A percentile compares a stretch with the other conserved stretches of the same genome.
Conservation (phyloP, 1,140 invertebrate species). For the Megalopta genalis region DNA sequence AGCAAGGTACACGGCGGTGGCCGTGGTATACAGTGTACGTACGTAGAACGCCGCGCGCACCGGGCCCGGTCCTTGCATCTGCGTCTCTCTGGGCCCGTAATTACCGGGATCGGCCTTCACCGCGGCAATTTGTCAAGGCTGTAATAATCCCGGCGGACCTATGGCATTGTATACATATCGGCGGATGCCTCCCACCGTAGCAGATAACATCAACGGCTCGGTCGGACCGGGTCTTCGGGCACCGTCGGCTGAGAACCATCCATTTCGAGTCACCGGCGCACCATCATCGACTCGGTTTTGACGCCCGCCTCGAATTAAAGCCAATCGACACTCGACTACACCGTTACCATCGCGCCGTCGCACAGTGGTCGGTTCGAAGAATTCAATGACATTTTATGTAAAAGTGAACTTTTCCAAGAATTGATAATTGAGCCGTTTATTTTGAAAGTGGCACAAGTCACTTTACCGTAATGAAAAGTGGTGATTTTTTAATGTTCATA, state of each 20-base stretch:
- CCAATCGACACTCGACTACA: slow-evolving; percentile 58
- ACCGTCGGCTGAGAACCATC: slow-evolving; percentile 67
- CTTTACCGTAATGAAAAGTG: too few relatives aligned
- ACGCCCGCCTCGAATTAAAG: slow-evolving; percentile 73
- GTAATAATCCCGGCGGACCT: slow-evolving; percentile 75
- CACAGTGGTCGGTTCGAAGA: too few relatives aligned
- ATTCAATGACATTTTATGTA: too few relatives aligned
- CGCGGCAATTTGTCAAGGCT: slow-evolving; percentile 80
- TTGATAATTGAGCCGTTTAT: too few relatives aligned
- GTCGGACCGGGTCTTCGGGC: slow-evolving; percentile 43
- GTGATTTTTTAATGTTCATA: too few relatives aligned
- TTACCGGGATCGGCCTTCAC: slow-evolving; percentile 78
- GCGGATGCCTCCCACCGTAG: slow-evolving; percentile 71
- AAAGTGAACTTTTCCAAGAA: too few relatives aligned
- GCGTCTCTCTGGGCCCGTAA: slow-evolving; percentile 72
- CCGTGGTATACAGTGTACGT: too few relatives aligned
- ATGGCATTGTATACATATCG: slow-evolving; percentile 77
- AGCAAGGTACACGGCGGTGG: slow-evolving; percentile 4
- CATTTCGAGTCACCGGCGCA: slow-evolving; percentile 67
- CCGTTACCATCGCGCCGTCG: slow-evolving; percentile 3
- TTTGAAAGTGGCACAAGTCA: too few relatives aligned
- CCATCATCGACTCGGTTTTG: slow-evolving; percentile 70
- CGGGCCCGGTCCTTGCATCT: slow-evolving; percentile 51
- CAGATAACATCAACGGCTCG: slow-evolving; percentile 69
- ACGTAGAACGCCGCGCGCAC: not conserved